Percentiles rank a stretch among this genome's conserved stretches.
These are phyloP conservation scores for Hirtodrosophila cameraria DNA, from an alignment of 2,888 invertebrate species.

Conservation along the genomic window DNA sequence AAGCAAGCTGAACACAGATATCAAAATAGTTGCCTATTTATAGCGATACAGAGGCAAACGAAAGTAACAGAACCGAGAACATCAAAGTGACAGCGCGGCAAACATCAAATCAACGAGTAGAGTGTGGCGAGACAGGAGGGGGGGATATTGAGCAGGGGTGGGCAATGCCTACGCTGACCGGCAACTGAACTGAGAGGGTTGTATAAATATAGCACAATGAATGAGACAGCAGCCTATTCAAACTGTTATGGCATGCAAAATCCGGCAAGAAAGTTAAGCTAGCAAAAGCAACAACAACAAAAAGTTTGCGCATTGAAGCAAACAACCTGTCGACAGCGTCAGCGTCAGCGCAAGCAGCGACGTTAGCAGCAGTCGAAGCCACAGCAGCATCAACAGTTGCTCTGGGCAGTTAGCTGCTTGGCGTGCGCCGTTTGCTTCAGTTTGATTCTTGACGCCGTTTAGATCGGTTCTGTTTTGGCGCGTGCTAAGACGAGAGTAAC, in stretches of 20 bases:
- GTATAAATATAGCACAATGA: constrained; percentile 61
- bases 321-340: constrained; percentile 61
- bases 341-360: constrained; percentile 17
- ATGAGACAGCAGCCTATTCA: constrained; percentile 29
- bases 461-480: constrained; percentile 82
- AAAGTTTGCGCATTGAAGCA: constrained; percentile 71
- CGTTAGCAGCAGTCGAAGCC: constrained; percentile 25
- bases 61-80: constrained; percentile 46
- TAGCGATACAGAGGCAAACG: constrained; percentile 27
- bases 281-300: constrained; percentile 43
- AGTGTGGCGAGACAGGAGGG: constrained; percentile 7
- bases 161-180: constrained; percentile 19
- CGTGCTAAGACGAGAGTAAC: constrained; percentile 38
- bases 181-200: constrained; percentile 38
- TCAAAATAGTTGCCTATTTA: constrained; percentile 32
- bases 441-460: constrained; percentile 84
- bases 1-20: no score
- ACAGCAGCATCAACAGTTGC: constrained; percentile 31
- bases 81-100: constrained; percentile 66
- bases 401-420: constrained; percentile 30
- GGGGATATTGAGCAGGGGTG: neutral
- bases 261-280: constrained; percentile 71
- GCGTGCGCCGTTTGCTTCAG: constrained; percentile 76
- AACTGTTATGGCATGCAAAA: constrained; percentile 69
- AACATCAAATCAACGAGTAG: constrained; percentile 33